Evolutionary conservation across 2,113 vertebrate genomes (phyloP).

Genomic region (Columbina picui): DNA sequence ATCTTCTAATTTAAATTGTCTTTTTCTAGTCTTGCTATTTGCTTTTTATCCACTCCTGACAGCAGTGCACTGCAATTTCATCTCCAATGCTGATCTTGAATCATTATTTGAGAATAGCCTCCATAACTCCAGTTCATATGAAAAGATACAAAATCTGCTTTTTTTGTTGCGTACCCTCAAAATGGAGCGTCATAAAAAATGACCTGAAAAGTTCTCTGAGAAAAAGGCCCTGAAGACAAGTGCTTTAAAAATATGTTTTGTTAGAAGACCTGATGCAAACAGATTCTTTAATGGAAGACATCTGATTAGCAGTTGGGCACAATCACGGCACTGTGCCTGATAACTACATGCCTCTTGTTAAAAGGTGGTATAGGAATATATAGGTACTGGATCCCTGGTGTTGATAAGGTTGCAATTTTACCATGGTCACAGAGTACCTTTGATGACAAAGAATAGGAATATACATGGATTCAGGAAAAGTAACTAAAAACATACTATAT

Average conservation of each 20-base stretch:
- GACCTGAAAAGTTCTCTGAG: not conserved
- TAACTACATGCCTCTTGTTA: not conserved
- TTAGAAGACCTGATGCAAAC: not conserved
- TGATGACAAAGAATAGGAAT: not conserved
- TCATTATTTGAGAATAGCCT: not conserved
- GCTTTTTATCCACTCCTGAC: not conserved
- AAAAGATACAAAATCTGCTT: not conserved
- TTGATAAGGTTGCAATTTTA: not conserved
- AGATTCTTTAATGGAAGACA: not conserved
- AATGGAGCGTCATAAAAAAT: not conserved
- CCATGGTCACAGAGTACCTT: not conserved
- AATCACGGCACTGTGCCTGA: not conserved
- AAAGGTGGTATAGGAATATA: not conserved
- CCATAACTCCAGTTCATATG: fast-evolving
- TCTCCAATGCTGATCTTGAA: not conserved
- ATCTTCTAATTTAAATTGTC: not conserved
- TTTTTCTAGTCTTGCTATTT: not conserved
- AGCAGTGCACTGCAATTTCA: not conserved
- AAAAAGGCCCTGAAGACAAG: not conserved
- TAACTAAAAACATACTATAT: not conserved
- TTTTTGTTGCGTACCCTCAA: not conserved
- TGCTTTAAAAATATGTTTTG: not conserved
- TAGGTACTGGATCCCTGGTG: not conserved
- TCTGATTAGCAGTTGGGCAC: not conserved
- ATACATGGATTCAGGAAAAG: not conserved